Conservation (phyloP, 2,113 vertebrate species). For the Mola mola region DNA sequence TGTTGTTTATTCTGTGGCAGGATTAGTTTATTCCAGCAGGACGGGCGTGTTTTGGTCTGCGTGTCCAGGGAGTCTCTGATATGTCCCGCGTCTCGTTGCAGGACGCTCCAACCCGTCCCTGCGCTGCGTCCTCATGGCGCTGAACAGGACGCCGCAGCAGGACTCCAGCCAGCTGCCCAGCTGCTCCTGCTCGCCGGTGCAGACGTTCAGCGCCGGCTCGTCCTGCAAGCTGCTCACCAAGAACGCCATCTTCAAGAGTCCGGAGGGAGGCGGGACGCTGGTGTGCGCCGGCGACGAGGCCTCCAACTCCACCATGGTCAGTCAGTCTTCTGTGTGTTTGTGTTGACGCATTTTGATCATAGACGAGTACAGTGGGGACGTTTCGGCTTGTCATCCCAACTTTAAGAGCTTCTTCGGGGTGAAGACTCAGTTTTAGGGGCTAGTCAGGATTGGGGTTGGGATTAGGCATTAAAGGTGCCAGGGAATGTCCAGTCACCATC, state of each 20-base stretch:
- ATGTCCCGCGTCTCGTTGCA: slow-evolving; percentile 49
- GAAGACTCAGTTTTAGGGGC: no score
- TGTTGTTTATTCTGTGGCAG: no score
- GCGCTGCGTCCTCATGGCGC: slow-evolving; percentile 90
- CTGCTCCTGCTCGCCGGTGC: slow-evolving; percentile 87
- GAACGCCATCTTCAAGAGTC: slow-evolving; percentile 91
- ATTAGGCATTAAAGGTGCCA: no score
- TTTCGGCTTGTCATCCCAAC: no score
- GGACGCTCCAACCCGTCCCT: slow-evolving; percentile 86
- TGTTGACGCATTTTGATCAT: no score
- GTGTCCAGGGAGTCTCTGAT: neutral
- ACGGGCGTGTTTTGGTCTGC: no score
- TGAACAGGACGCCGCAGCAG: slow-evolving; percentile 80
- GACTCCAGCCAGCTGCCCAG: slow-evolving; percentile 76
- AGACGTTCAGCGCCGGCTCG: slow-evolving; percentile 89
- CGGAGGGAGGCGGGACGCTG: slow-evolving; percentile 82
- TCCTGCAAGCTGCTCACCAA: slow-evolving; percentile 95
- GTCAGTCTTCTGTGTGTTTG: slow-evolving; percentile 14
- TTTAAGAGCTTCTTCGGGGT: no score
- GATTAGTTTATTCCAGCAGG: no score
- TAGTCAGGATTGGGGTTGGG: no score
- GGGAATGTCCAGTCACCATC: no score
- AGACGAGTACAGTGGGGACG: no score
- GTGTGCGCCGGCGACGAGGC: slow-evolving; percentile 95
- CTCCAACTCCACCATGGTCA: slow-evolving; percentile 91